Evolutionary conservation across 2,113 vertebrate species (phyloP).

Genomic region (Xyliphius kryptos): DNA sequence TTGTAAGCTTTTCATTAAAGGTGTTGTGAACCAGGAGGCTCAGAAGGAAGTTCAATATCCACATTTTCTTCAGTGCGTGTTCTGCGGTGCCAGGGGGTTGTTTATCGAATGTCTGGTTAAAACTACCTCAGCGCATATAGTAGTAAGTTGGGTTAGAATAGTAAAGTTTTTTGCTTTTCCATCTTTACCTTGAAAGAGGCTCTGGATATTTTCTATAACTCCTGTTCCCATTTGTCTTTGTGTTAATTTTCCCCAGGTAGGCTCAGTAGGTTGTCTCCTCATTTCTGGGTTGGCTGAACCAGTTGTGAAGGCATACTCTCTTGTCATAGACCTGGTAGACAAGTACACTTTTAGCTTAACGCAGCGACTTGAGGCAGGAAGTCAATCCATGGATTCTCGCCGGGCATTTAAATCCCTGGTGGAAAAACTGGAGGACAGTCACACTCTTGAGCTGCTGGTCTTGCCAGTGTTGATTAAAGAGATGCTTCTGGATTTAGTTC

Average conservation of each 20-base stretch:
- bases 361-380: constrained; percentile 33
- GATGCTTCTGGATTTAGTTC: constrained; percentile 67
- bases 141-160: constrained; percentile 50
- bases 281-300: constrained; percentile 74
- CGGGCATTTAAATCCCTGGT: constrained; percentile 69
- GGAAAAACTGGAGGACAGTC: constrained; percentile 62
- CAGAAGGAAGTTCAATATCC: constrained; percentile 72
- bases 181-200: too few species aligned
- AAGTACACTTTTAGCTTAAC: constrained; percentile 44
- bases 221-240: too few species aligned
- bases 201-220: too few species aligned
- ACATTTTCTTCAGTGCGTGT: constrained; percentile 70
- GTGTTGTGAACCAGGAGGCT: constrained; percentile 73
- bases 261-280: constrained; percentile 60
- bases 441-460: constrained; percentile 67
- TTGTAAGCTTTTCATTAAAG: constrained; percentile 76
- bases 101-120: constrained; percentile 74
- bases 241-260: constrained; percentile 56
- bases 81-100: constrained; percentile 72
- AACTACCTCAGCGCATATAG: constrained; percentile 72
- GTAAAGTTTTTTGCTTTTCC: too few species aligned
- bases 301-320: constrained; percentile 77
- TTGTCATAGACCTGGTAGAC: constrained; percentile 64
- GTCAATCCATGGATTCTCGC: constrained; percentile 55
- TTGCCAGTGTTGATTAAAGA: constrained; percentile 68